Evolutionary conservation across 2,797 vertebrate genomes (phyloP), one percentile per base, ranked within the genome.

Genomic region (Botia kubotai): DNA sequence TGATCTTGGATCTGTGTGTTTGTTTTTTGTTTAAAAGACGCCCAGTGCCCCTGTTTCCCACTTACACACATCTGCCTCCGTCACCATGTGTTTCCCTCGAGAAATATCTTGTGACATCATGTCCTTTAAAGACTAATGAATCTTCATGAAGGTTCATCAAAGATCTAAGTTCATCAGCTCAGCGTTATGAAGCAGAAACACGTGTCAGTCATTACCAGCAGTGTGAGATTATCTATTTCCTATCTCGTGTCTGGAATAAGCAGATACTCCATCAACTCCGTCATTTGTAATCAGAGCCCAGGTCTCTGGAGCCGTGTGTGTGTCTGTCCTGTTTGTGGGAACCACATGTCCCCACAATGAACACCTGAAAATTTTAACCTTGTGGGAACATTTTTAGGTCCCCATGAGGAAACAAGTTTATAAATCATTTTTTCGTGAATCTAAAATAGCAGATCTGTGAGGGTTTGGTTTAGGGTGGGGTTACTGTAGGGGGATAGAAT

Each of bases 201-300:
- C 68, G 23, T 72, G 69, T 72, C 77, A 72, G 12, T 79, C 68
- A 79, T 78, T 70, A 17, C 16, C 68, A 71, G 77, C 5, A 0
- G 39, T 65, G 57, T 72, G 29, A 68, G 68, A 63, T 79, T 57
- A 79, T 71, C 77, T 68, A 63, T 71, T 53, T 72, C 68, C 77
- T 39, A 62, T 72, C 77, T 71, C 57, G 26, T 71, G 46, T 63
- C 71, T 79, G 26, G 57, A 72, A 79, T 53, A 72, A 72, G 43
- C n/a, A 43, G 77, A 79, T 72, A n/a, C 62, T 65, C 29, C 62
- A 65, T 36, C 62, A 23, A 13, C 70, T 71, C 39, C 68, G 36
- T 79, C 77, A 72, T 52, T 48, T 79, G 77, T 72, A 79, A 79
- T 79, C 77, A 72, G 55, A 71, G 67, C n/a, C 26, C 29, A 29